Evolutionary conservation across 2,797 vertebrate species (phyloP).

Genomic region (Siniperca scherzeri): DNA sequence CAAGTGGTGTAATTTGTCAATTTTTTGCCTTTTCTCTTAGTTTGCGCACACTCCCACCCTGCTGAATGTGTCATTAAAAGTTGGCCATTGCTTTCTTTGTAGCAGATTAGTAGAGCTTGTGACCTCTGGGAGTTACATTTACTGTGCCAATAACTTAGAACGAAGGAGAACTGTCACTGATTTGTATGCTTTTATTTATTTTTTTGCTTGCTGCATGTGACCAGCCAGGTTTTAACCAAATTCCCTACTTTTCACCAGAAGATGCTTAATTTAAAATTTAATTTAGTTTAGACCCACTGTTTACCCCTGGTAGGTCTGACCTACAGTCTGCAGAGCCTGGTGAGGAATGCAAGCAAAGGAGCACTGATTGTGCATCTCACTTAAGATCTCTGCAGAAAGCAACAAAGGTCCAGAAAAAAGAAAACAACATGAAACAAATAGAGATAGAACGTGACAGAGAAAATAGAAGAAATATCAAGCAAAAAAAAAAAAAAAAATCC

Average conservation of each 20-base stretch:
- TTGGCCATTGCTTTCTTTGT: slow-evolving; percentile 42
- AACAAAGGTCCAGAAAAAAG: slow-evolving; percentile 82
- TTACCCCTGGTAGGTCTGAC: slow-evolving; percentile 63
- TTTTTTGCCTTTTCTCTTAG: slow-evolving; percentile 65
- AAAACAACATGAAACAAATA: slow-evolving; percentile 74
- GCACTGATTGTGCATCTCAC: slow-evolving; percentile 81
- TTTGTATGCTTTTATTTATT: slow-evolving; percentile 34
- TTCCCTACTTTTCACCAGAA: slow-evolving; percentile 51
- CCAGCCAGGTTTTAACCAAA: slow-evolving; percentile 65
- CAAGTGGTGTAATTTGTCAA: slow-evolving; percentile 70
- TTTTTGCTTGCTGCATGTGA: slow-evolving; percentile 34
- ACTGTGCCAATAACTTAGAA: slow-evolving; percentile 16
- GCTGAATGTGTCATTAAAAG: slow-evolving; percentile 60
- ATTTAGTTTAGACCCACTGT: slow-evolving; percentile 68
- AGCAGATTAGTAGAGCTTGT: slow-evolving; percentile 54
- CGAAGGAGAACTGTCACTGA: slow-evolving; percentile 49
- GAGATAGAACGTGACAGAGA: slow-evolving; percentile 25
- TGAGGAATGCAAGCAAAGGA: slow-evolving; percentile 34
- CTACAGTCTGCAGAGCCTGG: slow-evolving; percentile 41
- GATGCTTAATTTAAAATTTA: slow-evolving; percentile 52
- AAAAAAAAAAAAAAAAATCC: slow-evolving; percentile 76
- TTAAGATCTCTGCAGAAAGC: slow-evolving; percentile 82
- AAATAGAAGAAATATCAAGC: slow-evolving; percentile 81
- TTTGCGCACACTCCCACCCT: slow-evolving; percentile 39
- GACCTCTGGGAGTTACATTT: slow-evolving; percentile 48